These are phyloP conservation scores for Radopholus similis DNA, from an alignment of 1,140 invertebrate species.

Conservation along the genomic window DNA sequence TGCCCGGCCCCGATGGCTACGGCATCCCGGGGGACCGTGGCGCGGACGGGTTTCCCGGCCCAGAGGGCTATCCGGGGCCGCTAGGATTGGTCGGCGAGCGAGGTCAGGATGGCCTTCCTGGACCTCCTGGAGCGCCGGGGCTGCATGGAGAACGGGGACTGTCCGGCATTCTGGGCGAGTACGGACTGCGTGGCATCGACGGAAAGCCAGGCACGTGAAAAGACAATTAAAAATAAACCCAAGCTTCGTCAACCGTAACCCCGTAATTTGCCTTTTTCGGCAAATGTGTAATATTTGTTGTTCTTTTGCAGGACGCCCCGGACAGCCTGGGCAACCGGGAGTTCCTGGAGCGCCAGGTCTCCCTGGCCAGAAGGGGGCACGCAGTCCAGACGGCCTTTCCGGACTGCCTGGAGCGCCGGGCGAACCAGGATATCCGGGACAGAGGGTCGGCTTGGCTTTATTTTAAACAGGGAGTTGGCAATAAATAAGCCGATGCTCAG, in stretches of 20 bases:
- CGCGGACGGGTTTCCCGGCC: constrained; percentile 15
- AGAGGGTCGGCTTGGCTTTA: background rate
- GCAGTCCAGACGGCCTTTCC: constrained; percentile 24
- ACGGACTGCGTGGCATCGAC: constrained; percentile 55
- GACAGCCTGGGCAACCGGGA: constrained; percentile 44
- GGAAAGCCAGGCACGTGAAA: constrained; percentile 37
- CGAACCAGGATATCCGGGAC: constrained; percentile 24
- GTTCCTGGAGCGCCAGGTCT: constrained; percentile 31
- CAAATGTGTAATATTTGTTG: constrained; percentile 16
- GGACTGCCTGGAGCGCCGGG: constrained; percentile 40
- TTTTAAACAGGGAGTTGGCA: background rate
- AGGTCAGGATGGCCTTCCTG: constrained; percentile 67
- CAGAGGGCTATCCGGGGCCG: constrained; percentile 62
- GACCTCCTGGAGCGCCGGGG: constrained; percentile 63
- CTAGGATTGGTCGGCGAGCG: constrained; percentile 55
- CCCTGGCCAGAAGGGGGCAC: constrained; percentile 39
- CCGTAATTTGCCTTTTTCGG: no score
- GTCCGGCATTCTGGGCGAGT: constrained; percentile 51
- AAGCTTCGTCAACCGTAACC: no score
- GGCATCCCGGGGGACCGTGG: constrained; percentile 22
- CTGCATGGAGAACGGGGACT: constrained; percentile 52
- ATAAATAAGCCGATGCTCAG: background rate
- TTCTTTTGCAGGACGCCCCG: constrained; percentile 26
- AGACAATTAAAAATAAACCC: constrained; percentile 12
- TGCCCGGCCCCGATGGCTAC: constrained; percentile 10